phyloP scores from a whole-genome alignment of 2,113 vertebrate species.

The Epinephelus moara region DNA sequence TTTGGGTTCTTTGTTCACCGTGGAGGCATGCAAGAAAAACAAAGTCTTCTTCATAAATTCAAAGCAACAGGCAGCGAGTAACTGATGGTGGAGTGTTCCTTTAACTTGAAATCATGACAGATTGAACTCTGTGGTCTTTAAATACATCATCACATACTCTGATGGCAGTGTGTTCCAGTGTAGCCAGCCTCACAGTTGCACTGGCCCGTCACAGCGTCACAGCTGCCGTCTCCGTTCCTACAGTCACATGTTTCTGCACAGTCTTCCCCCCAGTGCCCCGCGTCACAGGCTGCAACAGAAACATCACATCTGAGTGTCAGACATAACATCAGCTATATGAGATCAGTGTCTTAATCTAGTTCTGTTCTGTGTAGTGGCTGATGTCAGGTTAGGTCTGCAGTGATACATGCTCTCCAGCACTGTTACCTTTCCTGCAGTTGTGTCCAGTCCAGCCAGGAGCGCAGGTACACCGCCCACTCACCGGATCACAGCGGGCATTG shows the following conservation, averaged over 20 bases:
- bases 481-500: conserved; percentile 87
- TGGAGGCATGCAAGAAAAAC: too few species aligned
- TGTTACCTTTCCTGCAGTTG: conserved; percentile 88
- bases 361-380: not conserved
- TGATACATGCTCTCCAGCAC: too few species aligned
- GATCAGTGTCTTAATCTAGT: not conserved
- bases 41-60: too few species aligned
- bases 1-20: too few species aligned
- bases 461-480: conserved; percentile 89
- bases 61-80: too few species aligned
- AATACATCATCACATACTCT: conserved; percentile 78
- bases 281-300: conserved; percentile 87
- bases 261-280: conserved; percentile 88
- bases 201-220: conserved; percentile 84
- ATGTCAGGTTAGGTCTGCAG: not conserved
- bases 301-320: not conserved
- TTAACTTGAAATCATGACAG: not conserved
- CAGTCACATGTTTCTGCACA: conserved; percentile 89
- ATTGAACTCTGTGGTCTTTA: not conserved
- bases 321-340: not conserved
- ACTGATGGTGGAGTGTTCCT: too few species aligned
- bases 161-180: conserved; percentile 84
- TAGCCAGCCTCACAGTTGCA: conserved; percentile 92
- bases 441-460: conserved; percentile 89
- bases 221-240: conserved; percentile 86